phyloP scores from a whole-genome alignment of 2,797 vertebrate genomes.

The Tauraco hartlaubi region DNA sequence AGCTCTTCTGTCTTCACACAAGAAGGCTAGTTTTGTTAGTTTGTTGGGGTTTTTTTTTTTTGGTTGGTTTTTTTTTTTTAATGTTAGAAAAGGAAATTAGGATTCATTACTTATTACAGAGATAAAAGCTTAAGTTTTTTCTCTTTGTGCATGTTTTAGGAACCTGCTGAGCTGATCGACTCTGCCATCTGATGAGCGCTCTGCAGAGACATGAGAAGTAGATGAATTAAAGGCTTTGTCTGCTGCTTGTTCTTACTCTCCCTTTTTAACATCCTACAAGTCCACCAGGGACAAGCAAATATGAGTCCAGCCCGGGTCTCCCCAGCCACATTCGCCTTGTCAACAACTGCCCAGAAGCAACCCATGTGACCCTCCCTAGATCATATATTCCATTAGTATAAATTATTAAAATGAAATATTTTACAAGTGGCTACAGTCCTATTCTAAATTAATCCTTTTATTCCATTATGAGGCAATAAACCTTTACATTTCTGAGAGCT shows the following conservation, averaged over 20 bases:
- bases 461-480: constrained; percentile 68
- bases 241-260: background rate
- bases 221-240: constrained; percentile 60
- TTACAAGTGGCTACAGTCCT: constrained; percentile 56
- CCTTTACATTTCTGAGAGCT: constrained; percentile 60
- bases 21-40: background rate
- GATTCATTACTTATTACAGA: constrained; percentile 33
- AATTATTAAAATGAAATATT: constrained; percentile 77
- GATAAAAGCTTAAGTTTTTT: constrained; percentile 33
- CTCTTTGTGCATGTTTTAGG: constrained; percentile 21
- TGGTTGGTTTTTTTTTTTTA: background rate
- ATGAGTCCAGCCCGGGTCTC: background rate
- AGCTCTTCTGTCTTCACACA: background rate
- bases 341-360: constrained; percentile 21
- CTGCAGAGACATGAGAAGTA: background rate
- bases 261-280: constrained; percentile 12
- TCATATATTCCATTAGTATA: constrained; percentile 72
- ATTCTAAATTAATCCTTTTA: constrained; percentile 67
- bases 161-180: constrained; percentile 51
- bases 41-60: background rate
- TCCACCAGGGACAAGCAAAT: constrained; percentile 16
- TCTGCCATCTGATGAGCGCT: background rate
- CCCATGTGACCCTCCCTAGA: background rate
- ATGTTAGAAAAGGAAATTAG: background rate
- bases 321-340: background rate